Evolutionary conservation across 2,113 vertebrate species (phyloP).

Genomic region (Paratilapia polleni): DNA sequence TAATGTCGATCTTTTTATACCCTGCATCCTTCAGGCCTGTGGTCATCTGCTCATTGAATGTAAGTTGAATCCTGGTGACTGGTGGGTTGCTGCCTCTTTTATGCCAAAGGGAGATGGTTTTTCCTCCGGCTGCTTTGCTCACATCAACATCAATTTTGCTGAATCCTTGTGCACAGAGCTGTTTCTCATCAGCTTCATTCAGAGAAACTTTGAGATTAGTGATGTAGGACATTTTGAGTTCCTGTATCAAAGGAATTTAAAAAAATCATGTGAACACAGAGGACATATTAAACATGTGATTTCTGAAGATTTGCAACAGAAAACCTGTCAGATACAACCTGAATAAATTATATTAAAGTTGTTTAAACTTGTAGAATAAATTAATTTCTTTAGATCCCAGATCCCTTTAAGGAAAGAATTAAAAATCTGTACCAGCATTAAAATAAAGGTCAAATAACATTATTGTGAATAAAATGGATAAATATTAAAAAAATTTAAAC

Average conservation of each 20-base stretch:
- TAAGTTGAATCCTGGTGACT: constrained; percentile 21
- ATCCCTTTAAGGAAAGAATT: no score
- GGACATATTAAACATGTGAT: not conserved
- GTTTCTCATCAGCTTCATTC: not conserved
- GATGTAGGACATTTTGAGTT: not conserved
- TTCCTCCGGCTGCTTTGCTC: not conserved
- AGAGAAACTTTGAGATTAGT: not conserved
- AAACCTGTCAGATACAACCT: no score
- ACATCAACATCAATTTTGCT: not conserved
- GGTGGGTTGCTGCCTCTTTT: accelerated
- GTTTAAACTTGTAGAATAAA: no score
- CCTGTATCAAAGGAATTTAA: not conserved
- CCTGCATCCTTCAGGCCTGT: not conserved
- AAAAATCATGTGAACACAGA: not conserved
- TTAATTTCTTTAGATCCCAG: no score
- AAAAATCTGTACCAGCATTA: no score
- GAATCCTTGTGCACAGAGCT: not conserved
- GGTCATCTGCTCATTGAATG: not conserved
- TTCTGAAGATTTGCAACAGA: no score
- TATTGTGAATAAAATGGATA: no score
- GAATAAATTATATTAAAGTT: no score
- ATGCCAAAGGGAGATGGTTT: not conserved
- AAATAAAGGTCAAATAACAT: no score
- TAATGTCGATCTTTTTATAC: not conserved
- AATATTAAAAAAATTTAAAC: no score